Evolutionary conservation across 2,113 vertebrate genomes (phyloP).

Genomic region (Heterotilapia buettikoferi): DNA sequence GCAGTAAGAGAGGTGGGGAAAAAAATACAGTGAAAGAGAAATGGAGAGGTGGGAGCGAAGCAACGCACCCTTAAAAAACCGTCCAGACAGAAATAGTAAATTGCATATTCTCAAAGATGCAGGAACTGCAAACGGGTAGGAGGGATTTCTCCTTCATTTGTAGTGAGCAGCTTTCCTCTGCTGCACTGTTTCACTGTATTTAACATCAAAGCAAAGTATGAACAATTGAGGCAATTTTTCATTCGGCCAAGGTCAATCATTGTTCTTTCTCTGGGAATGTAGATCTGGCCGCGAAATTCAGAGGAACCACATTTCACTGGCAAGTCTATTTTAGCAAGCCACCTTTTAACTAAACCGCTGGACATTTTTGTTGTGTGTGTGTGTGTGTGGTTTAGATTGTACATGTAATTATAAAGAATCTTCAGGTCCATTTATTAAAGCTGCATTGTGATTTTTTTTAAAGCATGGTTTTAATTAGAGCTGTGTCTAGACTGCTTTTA

Average conservation of each 20-base stretch:
- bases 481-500: not conserved
- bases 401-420: not conserved
- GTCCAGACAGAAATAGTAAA: constrained; percentile 15
- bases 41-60: not conserved
- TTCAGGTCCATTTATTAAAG: constrained; percentile 18
- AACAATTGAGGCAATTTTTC: constrained; percentile 66
- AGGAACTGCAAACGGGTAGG: not conserved
- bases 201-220: constrained; percentile 66
- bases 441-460: not conserved
- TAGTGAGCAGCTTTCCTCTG: constrained; percentile 38
- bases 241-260: constrained; percentile 62
- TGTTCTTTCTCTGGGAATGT: constrained; percentile 50
- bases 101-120: constrained; percentile 4
- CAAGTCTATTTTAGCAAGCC: constrained; percentile 13
- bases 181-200: constrained; percentile 50
- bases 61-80: not conserved
- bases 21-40: not conserved
- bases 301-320: constrained; percentile 20
- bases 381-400: not conserved
- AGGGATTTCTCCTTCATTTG: constrained; percentile 34
- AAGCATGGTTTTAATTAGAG: not conserved
- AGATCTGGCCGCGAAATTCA: constrained; percentile 27
- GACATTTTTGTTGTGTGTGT: not conserved
- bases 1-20: not conserved
- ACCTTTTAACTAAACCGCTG: constrained; percentile 9